Percentiles rank a stretch among this genome's conserved stretches.
phyloP scores from a whole-genome alignment of 2,113 vertebrate species.

The Ondatra zibethicus region DNA sequence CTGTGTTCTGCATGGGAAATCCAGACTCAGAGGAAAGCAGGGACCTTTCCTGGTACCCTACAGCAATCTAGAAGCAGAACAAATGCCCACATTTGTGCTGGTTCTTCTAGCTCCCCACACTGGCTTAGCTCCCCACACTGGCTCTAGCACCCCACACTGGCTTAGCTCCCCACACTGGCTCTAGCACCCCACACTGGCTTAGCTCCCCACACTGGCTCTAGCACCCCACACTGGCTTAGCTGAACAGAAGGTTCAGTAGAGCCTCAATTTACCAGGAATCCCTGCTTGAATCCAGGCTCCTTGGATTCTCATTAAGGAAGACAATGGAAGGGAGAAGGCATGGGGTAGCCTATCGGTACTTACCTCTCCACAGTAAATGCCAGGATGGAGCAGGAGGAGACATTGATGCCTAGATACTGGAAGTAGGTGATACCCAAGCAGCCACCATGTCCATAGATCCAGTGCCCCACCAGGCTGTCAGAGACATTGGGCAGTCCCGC shows the following conservation, averaged over 20 bases:
- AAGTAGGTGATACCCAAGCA: slow-evolving; percentile 91
- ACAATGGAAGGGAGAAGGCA: neutral
- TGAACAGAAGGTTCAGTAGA: neutral
- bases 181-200: too few relatives aligned
- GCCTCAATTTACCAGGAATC: neutral
- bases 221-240: too few relatives aligned
- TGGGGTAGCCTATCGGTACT: neutral
- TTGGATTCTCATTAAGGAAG: neutral
- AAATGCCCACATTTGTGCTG: neutral
- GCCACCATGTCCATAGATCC: slow-evolving; percentile 88
- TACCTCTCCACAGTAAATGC: slow-evolving; percentile 91
- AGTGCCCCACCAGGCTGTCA: slow-evolving; percentile 87
- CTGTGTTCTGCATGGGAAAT: neutral
- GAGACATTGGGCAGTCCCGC: slow-evolving; percentile 89
- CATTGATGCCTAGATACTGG: slow-evolving; percentile 91
- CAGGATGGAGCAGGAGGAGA: slow-evolving; percentile 91
- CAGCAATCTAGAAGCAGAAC: neutral
- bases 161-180: neutral
- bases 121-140: neutral
- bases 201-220: too few relatives aligned
- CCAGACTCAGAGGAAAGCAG: neutral
- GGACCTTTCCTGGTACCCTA: neutral
- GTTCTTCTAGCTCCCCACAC: neutral
- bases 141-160: too few relatives aligned
- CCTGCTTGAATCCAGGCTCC: neutral